phyloP scores from a whole-genome alignment of 2,113 vertebrate genomes.

The Ceyx margarethae region DNA sequence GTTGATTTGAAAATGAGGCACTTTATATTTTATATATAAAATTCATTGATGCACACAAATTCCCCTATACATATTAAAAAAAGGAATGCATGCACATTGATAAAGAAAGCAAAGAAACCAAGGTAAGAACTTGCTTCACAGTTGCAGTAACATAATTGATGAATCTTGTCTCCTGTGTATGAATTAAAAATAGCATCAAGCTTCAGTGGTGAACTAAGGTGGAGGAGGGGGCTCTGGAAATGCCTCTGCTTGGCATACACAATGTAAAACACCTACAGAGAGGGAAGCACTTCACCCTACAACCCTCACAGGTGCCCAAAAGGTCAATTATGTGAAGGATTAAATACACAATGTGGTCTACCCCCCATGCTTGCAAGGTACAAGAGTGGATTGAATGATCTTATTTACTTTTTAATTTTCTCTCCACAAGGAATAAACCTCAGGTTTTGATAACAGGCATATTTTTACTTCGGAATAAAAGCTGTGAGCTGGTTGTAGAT shows the following conservation, averaged over 20 bases:
- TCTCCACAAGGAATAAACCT: not conserved
- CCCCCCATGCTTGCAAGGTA: not conserved
- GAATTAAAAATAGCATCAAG: not conserved
- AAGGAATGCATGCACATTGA: rapidly evolving
- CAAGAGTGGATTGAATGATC: not conserved
- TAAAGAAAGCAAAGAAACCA: not conserved
- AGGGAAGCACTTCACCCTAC: not conserved
- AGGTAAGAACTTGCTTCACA: not conserved
- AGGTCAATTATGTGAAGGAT: not conserved
- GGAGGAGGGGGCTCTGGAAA: not conserved
- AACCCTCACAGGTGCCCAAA: not conserved
- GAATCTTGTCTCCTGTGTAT: not conserved
- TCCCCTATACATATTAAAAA: rapidly evolving
- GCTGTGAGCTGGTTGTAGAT: not conserved
- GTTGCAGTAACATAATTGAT: not conserved
- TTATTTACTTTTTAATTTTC: not conserved
- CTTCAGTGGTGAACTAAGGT: not conserved
- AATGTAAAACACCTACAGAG: not conserved
- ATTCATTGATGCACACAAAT: not conserved
- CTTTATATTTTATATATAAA: not conserved
- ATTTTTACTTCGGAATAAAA: not conserved
- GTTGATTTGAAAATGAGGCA: not conserved
- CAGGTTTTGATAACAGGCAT: not conserved
- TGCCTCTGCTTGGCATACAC: rapidly evolving
- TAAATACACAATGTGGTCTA: not conserved